phyloP scores from a whole-genome alignment of 2,888 invertebrate genomes.

The Xestobium rufovillosum region DNA sequence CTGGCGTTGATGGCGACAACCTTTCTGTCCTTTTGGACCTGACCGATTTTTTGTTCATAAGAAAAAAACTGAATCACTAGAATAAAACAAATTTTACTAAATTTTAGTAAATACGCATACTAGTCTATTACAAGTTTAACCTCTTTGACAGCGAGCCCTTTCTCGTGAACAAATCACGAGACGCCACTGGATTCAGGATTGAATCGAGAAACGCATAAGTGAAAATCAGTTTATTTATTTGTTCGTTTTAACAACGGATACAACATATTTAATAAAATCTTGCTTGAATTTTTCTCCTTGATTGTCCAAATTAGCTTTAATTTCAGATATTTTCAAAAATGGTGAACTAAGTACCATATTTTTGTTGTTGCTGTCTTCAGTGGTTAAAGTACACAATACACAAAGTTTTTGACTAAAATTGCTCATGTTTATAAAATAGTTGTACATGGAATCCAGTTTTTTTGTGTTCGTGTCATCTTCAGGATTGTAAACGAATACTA shows the following conservation, averaged over 20 bases:
- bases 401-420: neutral
- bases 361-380: neutral
- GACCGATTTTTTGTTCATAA: no score
- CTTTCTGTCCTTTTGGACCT: no score
- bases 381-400: neutral
- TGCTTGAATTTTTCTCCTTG: slow-evolving; percentile 4
- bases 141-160: neutral
- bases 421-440: neutral
- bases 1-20: no score
- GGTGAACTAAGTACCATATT: neutral
- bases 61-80: no score
- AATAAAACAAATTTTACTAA: no score
- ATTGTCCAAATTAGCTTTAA: neutral
- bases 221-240: slow-evolving; percentile 11
- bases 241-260: slow-evolving; percentile 34
- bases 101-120: no score
- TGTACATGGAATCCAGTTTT: neutral
- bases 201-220: neutral
- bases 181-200: neutral
- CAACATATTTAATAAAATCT: slow-evolving; percentile 14
- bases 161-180: neutral
- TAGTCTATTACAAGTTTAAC: no score
- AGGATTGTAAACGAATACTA: neutral
- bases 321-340: neutral
- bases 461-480: neutral